phyloP scores from a whole-genome alignment of 2,113 vertebrate genomes.

The Corapipo altera region DNA sequence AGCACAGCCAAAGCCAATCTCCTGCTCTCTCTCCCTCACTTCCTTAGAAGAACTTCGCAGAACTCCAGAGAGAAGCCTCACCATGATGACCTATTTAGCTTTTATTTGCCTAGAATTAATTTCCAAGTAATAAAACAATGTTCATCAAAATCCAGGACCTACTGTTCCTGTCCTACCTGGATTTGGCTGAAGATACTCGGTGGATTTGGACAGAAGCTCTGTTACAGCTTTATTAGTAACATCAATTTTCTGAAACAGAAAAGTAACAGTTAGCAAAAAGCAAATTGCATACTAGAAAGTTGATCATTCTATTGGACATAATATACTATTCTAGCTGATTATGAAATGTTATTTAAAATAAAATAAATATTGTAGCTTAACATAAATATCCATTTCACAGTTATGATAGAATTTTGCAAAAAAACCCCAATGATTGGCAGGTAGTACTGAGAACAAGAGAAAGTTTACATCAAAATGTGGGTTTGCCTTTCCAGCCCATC shows the following conservation, averaged over 20 bases:
- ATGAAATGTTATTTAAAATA: neutral
- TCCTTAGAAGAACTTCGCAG: neutral
- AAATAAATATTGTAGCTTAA: neutral
- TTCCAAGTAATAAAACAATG: neutral
- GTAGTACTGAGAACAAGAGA: neutral
- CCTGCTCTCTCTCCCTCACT: neutral
- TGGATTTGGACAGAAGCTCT: slow-evolving; percentile 90
- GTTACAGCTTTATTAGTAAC: slow-evolving; percentile 90
- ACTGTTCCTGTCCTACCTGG: slow-evolving; percentile 79
- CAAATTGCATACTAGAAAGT: neutral
- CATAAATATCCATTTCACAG: neutral
- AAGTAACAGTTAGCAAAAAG: neutral
- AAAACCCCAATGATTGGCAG: neutral
- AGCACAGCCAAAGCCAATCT: neutral
- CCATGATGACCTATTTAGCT: neutral
- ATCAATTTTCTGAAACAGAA: slow-evolving; percentile 88
- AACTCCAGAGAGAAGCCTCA: neutral
- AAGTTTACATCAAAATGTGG: neutral
- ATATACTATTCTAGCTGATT: neutral
- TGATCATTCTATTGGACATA: neutral
- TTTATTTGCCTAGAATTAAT: neutral
- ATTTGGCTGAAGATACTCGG: slow-evolving; percentile 94
- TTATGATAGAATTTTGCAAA: neutral
- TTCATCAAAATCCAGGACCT: neutral
- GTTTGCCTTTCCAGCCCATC: neutral